Base-by-base conservation (phyloP, 1,140 invertebrate genomes). In the Micrasema longulum region DNA sequence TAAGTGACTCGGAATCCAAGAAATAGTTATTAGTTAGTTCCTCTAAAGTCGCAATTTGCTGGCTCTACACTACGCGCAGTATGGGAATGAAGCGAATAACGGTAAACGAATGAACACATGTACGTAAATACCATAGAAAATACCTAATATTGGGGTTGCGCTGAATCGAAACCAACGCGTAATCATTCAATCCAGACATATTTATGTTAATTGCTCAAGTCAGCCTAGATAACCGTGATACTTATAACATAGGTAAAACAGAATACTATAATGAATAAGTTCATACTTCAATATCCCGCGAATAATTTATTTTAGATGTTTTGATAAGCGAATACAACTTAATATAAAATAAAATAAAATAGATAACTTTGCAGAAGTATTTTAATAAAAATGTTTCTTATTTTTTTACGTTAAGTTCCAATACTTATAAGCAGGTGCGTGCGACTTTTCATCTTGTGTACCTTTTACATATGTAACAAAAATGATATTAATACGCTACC, bases 191-290 rank as follows among this genome's bases (percentile, higher is more conserved):
- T 60, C 22, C 55, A 1, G 55, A 60, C 36, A 16, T 60, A 60
- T 60, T 41, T 60, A 60, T 60, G 55, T 60, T 60, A 60, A 60
- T 60, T 60, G 36, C 36, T 16, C n/a, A n/a, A n/a, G n/a, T 11
- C 5, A 2, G 55, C 55, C 20, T n/a, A 47, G 43, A 47, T 47
- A 1, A 16, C 16, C n/a, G 43, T 14, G 43, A 31, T 31, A 31
- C n/a, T n/a, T n/a, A n/a, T n/a, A n/a, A n/a, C n/a, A n/a, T n/a
- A n/a, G n/a, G n/a, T n/a, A n/a, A n/a, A n/a, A n/a, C n/a, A n/a
- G n/a, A n/a, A n/a, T n/a, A n/a, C n/a, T n/a, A n/a, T n/a, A n/a
- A n/a, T n/a, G n/a, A n/a, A n/a, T n/a, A n/a, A n/a, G 43, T 5
- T n/a, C n/a, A 47, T 47, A 2, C 7, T 31, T 31, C 26, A 31